Evolutionary conservation across 2,888 invertebrate genomes (phyloP), one percentile per base, ranked within the genome.

Genomic region (Rotaria socialis): DNA sequence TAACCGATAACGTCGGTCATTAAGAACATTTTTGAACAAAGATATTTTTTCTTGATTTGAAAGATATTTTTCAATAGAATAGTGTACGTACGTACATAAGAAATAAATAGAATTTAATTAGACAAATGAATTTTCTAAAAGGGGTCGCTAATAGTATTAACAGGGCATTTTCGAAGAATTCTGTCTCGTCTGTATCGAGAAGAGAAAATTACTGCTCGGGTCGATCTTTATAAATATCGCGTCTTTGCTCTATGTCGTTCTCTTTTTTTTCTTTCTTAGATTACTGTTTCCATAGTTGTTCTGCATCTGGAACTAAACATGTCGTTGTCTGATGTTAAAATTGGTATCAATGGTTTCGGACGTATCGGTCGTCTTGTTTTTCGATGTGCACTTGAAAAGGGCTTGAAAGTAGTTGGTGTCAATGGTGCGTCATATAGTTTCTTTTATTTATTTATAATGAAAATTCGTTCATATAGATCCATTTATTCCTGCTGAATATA

Each of bases 301-400:
- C 19, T 55, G 11, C 14, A 2, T 6, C 14, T 55, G 55, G 5
- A 19, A 55, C 2, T 55, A 19, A 55, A 55, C 27, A 60, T 35
- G 35, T 35, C 35, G 35, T 35, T 67, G 67, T 2, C 27, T 35
- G 67, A 35, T 67, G 35, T 35, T 35, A 67, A 67, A 85, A 67
- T 86, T 80, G 88, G 88, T 85, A 88, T 88, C 86, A 88, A 88
- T 85, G 88, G 92, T 92, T 96, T 96, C 92, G 96, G 97, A 90
- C 94, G 97, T 92, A 96, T 96, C 92, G 95, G 96, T 86, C 95
- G 96, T 91, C 93, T 96, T 91, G 96, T 96, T 88, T 93, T 96
- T 89, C 94, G 96, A 89, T 95, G 95, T 87, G 94, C 95, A 88
- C 90, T 96, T 50, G 74, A 74, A 41, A 86, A 86, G 60, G 86